A percentile compares a stretch with the other conserved stretches of the same genome.
Evolutionary conservation across 2,113 vertebrate genomes (phyloP).

Genomic region (Garra rufa): DNA sequence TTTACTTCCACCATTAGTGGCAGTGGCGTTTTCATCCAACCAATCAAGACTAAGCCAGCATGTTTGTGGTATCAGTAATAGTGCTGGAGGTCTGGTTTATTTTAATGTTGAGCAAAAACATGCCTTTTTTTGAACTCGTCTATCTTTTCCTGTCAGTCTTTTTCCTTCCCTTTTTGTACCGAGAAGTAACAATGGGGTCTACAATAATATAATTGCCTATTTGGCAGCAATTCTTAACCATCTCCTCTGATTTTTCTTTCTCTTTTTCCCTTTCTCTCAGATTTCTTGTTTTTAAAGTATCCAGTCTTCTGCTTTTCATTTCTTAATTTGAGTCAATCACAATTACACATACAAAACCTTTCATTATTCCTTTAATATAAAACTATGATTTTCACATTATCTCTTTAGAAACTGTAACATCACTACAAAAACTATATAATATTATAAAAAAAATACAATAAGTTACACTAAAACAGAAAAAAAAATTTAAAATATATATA

Average conservation of each 20-base stretch:
- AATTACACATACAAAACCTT: not conserved
- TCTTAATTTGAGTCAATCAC: not conserved
- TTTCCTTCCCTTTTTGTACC: not conserved
- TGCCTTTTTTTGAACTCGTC: not conserved
- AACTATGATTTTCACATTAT: not conserved
- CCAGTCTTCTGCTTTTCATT: not conserved
- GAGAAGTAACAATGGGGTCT: not conserved
- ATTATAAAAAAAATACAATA: not conserved
- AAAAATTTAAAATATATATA: not conserved
- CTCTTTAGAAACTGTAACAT: not conserved
- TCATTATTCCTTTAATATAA: conserved; percentile 45
- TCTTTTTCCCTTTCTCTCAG: not conserved
- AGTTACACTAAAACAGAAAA: conserved; percentile 28
- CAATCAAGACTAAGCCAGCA: not conserved
- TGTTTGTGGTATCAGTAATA: not conserved
- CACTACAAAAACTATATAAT: not conserved
- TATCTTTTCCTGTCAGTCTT: not conserved
- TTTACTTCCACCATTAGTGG: not conserved
- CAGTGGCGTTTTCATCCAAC: not conserved
- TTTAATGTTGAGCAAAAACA: not conserved
- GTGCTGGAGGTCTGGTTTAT: not conserved
- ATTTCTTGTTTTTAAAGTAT: not conserved
- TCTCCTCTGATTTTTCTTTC: not conserved
- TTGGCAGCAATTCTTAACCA: not conserved
- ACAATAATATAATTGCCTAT: not conserved